Evolutionary conservation across 2,888 invertebrate genomes (phyloP).

Genomic region (Girardia tigrina): DNA sequence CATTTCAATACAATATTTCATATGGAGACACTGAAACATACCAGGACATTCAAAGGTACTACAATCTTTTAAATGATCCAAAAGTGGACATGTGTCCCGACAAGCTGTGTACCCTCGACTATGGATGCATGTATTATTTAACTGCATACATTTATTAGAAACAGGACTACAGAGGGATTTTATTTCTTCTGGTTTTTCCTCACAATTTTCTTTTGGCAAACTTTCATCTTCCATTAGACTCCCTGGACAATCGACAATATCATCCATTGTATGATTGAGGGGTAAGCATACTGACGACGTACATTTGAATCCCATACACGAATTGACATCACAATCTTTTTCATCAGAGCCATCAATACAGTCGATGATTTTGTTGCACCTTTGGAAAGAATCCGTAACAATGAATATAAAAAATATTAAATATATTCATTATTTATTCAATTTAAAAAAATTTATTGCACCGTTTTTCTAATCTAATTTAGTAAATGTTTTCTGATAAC

Average conservation of each 20-base stretch:
- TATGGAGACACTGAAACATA: slow-evolving; percentile 29
- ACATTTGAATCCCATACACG: slow-evolving; percentile 31
- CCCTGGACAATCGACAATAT: slow-evolving; percentile 34
- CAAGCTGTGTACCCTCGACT: not conserved
- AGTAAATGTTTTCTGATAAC: too few species aligned
- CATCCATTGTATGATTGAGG: slow-evolving; percentile 20
- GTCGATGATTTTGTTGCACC: slow-evolving; percentile 13
- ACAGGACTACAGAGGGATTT: not conserved
- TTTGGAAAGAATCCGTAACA: too few species aligned
- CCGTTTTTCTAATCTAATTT: too few species aligned
- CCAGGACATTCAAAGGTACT: slow-evolving; percentile 28
- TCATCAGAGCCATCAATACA: slow-evolving; percentile 30
- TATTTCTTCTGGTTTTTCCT: slow-evolving; percentile 21
- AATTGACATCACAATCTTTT: slow-evolving; percentile 20
- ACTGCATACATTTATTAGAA: slow-evolving; percentile 30
- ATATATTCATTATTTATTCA: too few species aligned
- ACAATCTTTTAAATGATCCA: slow-evolving; percentile 32
- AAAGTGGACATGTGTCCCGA: slow-evolving; percentile 31
- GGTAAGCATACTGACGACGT: slow-evolving; percentile 25
- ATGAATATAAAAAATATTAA: too few species aligned
- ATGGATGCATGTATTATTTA: slow-evolving; percentile 34
- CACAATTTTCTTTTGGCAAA: not conserved
- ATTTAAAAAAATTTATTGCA: too few species aligned
- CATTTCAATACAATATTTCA: slow-evolving; percentile 29
- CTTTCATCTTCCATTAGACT: slow-evolving; percentile 35